Conservation (phyloP, 2,113 vertebrate genomes). For the Sterna hirundo region DNA sequence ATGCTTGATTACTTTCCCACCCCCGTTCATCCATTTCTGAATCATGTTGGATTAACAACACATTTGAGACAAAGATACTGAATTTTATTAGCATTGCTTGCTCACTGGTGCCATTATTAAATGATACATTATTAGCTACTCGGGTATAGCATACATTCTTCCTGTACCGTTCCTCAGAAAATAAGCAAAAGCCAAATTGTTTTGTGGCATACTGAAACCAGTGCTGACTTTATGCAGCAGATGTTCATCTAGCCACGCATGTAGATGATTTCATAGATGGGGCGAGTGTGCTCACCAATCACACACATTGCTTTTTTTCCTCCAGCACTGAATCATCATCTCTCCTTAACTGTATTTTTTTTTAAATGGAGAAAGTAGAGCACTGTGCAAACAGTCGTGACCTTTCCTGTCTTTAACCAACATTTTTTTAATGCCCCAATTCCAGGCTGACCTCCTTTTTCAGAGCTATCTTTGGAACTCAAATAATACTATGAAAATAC, state of each 20-base stretch:
- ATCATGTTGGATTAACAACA: slow-evolving; percentile 69
- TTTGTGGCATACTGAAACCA: slow-evolving; percentile 56
- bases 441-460: slow-evolving; percentile 59
- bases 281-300: slow-evolving; percentile 51
- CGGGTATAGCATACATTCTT: slow-evolving; percentile 12
- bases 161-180: slow-evolving; percentile 30
- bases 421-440: slow-evolving; percentile 47
- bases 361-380: slow-evolving; percentile 44
- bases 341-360: slow-evolving; percentile 18
- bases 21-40: slow-evolving; percentile 63
- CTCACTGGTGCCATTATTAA: slow-evolving; percentile 67
- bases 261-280: slow-evolving; percentile 68
- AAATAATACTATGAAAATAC: slow-evolving; percentile 46
- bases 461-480: slow-evolving; percentile 45
- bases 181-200: slow-evolving; percentile 48
- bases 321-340: slow-evolving; percentile 63
- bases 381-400: slow-evolving; percentile 60
- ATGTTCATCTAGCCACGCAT: slow-evolving; percentile 67
- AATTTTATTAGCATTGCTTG: slow-evolving; percentile 62
- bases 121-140: slow-evolving; percentile 60
- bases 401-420: slow-evolving; percentile 58
- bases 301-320: background rate
- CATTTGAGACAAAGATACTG: slow-evolving; percentile 57
- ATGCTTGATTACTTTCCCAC: slow-evolving; percentile 65
- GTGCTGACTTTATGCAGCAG: slow-evolving; percentile 64